phyloP scores from a whole-genome alignment of 2,797 vertebrate genomes.

The Aulostomus chinensis region DNA sequence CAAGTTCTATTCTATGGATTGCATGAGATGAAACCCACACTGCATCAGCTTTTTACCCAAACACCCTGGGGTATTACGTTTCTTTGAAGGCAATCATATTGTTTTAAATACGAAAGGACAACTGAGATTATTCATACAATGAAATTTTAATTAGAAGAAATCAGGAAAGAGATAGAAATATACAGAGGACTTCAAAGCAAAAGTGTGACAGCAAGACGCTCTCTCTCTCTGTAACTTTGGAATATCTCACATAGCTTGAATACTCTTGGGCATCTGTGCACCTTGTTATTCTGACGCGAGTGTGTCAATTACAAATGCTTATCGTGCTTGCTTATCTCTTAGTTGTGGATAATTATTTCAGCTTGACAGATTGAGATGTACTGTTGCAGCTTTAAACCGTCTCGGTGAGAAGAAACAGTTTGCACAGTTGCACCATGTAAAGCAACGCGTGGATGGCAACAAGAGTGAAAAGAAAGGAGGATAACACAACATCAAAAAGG shows the following conservation, averaged over 20 bases:
- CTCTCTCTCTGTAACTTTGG: constrained; percentile 40
- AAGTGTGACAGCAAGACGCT: constrained; percentile 38
- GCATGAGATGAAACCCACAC: constrained; percentile 30
- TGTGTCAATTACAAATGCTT: constrained; percentile 62
- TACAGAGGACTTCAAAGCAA: constrained; percentile 49
- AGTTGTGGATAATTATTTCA: constrained; percentile 52
- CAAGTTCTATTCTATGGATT: constrained; percentile 34
- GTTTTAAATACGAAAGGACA: constrained; percentile 35
- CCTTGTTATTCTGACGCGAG: constrained; percentile 64
- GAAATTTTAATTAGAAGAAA: constrained; percentile 56
- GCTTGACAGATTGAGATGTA: constrained; percentile 49
- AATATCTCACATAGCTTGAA: constrained; percentile 39
- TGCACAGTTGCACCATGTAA: constrained; percentile 57
- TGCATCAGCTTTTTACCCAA: constrained; percentile 25
- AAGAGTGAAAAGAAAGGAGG: constrained; percentile 46
- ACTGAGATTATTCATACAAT: constrained; percentile 58
- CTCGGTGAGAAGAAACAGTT: constrained; percentile 45
- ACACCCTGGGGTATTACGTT: constrained; percentile 35
- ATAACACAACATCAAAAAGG: constrained; percentile 41
- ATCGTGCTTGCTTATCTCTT: constrained; percentile 52
- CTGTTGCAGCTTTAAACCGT: constrained; percentile 51
- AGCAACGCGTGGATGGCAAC: constrained; percentile 40
- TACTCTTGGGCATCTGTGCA: constrained; percentile 52
- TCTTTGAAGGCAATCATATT: constrained; percentile 42
- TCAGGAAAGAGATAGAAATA: constrained; percentile 30